phyloP scores from a whole-genome alignment of 2,888 invertebrate species.

The Heterodera filipjevi region DNA sequence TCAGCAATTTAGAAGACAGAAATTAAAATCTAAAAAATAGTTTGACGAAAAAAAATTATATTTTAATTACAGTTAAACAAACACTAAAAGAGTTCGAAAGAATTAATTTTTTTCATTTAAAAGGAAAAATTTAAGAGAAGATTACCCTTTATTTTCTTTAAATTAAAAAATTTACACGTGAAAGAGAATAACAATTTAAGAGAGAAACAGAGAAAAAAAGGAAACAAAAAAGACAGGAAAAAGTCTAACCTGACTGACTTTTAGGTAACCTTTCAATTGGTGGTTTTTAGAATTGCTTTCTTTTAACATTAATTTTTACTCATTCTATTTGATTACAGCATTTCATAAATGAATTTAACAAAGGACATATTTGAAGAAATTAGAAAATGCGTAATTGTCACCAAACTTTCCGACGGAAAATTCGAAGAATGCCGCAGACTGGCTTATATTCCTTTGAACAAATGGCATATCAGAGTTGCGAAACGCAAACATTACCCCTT shows the following conservation, averaged over 20 bases:
- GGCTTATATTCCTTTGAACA: background rate
- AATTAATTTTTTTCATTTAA: background rate
- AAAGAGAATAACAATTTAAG: background rate
- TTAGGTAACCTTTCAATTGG: too few relatives aligned
- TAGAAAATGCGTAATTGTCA: conserved; percentile 1
- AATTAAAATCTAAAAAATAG: too few relatives aligned
- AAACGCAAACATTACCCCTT: conserved; percentile 14
- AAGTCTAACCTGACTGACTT: background rate
- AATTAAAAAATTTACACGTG: conserved; percentile 7
- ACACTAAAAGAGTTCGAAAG: too few relatives aligned
- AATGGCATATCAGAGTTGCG: background rate
- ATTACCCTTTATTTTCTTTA: background rate
- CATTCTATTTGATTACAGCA: background rate
- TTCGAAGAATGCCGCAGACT: background rate
- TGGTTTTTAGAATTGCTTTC: too few relatives aligned
- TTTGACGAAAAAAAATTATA: too few relatives aligned
- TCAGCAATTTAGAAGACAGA: too few relatives aligned
- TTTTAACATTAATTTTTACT: too few relatives aligned
- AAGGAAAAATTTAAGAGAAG: too few relatives aligned
- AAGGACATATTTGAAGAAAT: background rate
- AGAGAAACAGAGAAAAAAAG: background rate
- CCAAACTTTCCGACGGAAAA: background rate
- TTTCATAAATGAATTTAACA: background rate
- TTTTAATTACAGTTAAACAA: too few relatives aligned
- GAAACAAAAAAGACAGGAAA: background rate